Conservation (phyloP, 37 sponge, comb jelly and placozoan species). For the Chondrosia reniformis region DNA sequence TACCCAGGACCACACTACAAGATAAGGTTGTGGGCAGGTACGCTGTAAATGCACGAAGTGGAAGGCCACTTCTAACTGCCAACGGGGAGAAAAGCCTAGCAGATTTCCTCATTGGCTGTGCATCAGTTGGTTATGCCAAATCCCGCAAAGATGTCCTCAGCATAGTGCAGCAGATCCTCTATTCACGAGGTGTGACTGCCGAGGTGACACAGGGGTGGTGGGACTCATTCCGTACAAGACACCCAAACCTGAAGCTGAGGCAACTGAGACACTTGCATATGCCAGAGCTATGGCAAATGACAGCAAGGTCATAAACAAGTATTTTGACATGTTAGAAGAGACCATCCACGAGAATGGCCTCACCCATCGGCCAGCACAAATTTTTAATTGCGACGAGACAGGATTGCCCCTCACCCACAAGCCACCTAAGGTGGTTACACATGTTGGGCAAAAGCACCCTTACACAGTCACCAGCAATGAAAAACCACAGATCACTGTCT, state of each 20-base stretch:
- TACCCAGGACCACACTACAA: conserved; percentile 13
- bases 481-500: conserved; percentile 28
- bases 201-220: conserved; percentile 14
- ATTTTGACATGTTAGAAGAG: conserved; percentile 23
- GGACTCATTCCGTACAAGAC: conserved; percentile 1
- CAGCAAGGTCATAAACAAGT: background rate
- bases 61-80: conserved; percentile 14
- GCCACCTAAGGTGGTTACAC: conserved; percentile 8
- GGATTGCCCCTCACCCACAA: conserved; percentile 20
- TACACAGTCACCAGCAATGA: conserved; percentile 25
- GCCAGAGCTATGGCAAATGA: conserved; percentile 6
- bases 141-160: conserved; percentile 16
- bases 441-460: conserved; percentile 19
- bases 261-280: conserved; percentile 4
- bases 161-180: conserved; percentile 18
- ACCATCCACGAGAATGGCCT: conserved; percentile 24
- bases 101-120: conserved; percentile 18
- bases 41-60: background rate
- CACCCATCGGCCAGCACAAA: conserved; percentile 13
- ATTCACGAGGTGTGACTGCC: conserved; percentile 2
- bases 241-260: conserved; percentile 11
- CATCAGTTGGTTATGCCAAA: conserved; percentile 9
- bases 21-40: conserved; percentile 4
- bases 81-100: conserved; percentile 7
- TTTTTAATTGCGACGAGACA: conserved; percentile 28